A percentile compares a stretch with the other conserved stretches of the same genome.
Conservation (phyloP, 2,888 invertebrate genomes). For the Sisyra nigra region DNA sequence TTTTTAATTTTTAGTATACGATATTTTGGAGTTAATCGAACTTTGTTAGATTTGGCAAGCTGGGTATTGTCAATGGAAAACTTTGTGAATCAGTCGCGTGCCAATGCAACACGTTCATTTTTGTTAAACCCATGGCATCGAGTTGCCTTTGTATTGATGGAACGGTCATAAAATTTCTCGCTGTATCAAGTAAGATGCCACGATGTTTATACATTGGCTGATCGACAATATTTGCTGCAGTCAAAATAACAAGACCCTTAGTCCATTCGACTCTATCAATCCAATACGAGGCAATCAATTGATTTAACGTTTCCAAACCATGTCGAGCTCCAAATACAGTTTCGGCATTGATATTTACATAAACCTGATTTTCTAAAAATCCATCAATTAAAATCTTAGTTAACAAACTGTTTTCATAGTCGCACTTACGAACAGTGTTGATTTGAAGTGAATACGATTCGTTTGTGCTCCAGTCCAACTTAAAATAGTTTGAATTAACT, state of each 20-base stretch:
- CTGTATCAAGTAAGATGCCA: constrained; percentile 76
- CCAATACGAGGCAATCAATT: constrained; percentile 35
- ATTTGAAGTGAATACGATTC: constrained; percentile 50
- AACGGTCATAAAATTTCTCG: constrained; percentile 72
- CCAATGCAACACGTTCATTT: constrained; percentile 90
- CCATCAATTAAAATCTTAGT: not conserved
- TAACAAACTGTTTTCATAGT: no score
- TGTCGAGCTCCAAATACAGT: constrained; percentile 62
- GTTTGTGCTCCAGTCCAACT: constrained; percentile 47
- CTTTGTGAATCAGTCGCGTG: constrained; percentile 83
- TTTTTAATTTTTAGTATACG: not conserved
- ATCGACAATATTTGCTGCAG: constrained; percentile 63
- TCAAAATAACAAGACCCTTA: constrained; percentile 42
- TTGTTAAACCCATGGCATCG: constrained; percentile 74
- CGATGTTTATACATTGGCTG: constrained; percentile 69
- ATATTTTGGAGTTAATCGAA: not conserved
- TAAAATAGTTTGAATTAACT: constrained; percentile 30
- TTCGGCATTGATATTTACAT: constrained; percentile 36
- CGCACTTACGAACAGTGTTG: constrained; percentile 34
- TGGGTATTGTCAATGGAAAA: constrained; percentile 68
- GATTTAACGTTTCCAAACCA: constrained; percentile 58
- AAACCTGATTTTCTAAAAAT: constrained; percentile 28
- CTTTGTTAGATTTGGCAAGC: constrained; percentile 48
- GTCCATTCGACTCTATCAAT: constrained; percentile 19
- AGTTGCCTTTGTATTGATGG: constrained; percentile 50